Conservation (phyloP, 1,140 invertebrate genomes). For the Trichomalopsis sarcophagae region DNA sequence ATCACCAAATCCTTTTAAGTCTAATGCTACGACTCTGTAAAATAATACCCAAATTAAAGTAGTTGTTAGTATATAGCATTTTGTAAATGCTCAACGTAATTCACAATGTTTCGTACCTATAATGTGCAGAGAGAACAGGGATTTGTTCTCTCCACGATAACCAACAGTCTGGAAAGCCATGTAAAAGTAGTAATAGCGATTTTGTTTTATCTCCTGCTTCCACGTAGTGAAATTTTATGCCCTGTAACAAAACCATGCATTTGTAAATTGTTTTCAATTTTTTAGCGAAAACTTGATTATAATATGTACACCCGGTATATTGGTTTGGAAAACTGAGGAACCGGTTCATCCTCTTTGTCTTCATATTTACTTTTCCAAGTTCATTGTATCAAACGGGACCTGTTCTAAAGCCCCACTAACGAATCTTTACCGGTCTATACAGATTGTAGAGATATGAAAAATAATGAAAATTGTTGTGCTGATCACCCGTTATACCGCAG, state of each 20-base stretch:
- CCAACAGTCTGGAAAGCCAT: conserved; percentile 89
- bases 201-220: conserved; percentile 78
- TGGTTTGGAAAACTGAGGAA: not conserved
- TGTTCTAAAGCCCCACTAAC: not conserved
- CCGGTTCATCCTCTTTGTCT: not conserved
- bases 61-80: not conserved
- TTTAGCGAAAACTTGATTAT: too few relatives aligned
- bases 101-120: conserved; percentile 66
- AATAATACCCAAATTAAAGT: not conserved
- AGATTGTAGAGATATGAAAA: too few relatives aligned
- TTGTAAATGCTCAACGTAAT: not conserved
- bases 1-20: conserved; percentile 88
- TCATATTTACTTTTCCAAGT: not conserved
- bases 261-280: too few relatives aligned
- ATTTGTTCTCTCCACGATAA: conserved; percentile 82
- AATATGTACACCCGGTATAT: not conserved
- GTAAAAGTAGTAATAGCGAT: conserved; percentile 81
- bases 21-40: conserved; percentile 83
- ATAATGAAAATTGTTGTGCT: too few relatives aligned
- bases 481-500: too few relatives aligned
- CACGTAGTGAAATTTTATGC: conserved; percentile 86
- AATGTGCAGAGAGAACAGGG: conserved; percentile 74
- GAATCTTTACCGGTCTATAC: not conserved
- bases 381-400: not conserved
- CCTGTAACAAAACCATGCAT: conserved; percentile 71